A percentile compares a stretch with the other conserved stretches of the same genome.
phyloP scores from a whole-genome alignment of 2,797 vertebrate genomes.

The Scyliorhinus canicula region DNA sequence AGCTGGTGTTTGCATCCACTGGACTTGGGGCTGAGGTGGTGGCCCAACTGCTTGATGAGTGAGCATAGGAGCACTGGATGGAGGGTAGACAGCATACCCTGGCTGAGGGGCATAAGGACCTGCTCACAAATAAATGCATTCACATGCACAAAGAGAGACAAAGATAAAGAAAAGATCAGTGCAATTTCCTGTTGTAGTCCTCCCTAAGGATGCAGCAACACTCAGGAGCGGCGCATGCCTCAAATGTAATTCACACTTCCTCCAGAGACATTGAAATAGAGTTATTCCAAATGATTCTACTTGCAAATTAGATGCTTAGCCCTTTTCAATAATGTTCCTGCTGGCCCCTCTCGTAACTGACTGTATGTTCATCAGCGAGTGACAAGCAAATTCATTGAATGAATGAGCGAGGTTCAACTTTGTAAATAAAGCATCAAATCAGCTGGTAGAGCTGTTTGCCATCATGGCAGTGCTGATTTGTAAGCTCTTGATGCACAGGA shows the following conservation, averaged over 20 bases:
- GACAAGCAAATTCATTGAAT: not conserved
- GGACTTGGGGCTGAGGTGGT: not conserved
- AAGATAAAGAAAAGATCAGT: not conserved
- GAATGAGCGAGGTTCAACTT: not conserved
- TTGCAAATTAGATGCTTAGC: too few species aligned
- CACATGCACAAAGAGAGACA: not conserved
- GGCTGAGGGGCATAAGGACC: not conserved
- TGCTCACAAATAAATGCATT: not conserved
- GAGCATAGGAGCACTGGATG: not conserved
- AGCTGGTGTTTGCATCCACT: conserved; percentile 58
- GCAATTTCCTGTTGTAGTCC: not conserved
- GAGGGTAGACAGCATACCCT: not conserved
- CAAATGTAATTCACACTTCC: too few species aligned
- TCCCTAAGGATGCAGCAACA: too few species aligned
- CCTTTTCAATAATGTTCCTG: too few species aligned
- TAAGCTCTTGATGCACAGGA: not conserved
- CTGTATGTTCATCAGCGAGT: not conserved
- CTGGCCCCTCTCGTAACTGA: not conserved
- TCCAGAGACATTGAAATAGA: too few species aligned
- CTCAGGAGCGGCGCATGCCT: too few species aligned
- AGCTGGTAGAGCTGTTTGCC: not conserved
- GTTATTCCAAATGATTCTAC: too few species aligned
- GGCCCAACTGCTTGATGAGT: not conserved
- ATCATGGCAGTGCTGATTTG: not conserved
- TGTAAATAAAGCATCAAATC: not conserved